Evolutionary conservation across 1,140 invertebrate genomes (phyloP).

Genomic region (Meloidogyne floridensis): DNA sequence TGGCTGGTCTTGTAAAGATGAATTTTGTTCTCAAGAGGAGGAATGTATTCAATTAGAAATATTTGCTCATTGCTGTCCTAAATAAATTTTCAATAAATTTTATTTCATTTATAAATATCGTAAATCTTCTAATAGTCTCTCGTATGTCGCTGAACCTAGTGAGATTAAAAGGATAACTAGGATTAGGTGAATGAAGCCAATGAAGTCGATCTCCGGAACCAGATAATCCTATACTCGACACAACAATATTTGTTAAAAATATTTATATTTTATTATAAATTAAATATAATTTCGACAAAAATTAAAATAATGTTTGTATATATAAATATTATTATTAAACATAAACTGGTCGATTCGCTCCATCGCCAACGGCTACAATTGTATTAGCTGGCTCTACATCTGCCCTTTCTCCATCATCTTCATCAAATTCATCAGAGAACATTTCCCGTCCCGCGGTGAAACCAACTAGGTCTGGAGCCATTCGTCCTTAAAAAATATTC

Average conservation of each 20-base stretch:
- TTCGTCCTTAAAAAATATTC: background rate
- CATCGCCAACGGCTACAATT: background rate
- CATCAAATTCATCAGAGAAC: background rate
- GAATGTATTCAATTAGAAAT: background rate
- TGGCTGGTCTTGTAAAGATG: conserved; percentile 12
- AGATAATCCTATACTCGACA: too few relatives aligned
- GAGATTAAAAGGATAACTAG: too few relatives aligned
- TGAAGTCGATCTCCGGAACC: too few relatives aligned
- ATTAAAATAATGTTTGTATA: background rate
- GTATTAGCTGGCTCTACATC: background rate
- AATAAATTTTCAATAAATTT: too few relatives aligned
- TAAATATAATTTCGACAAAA: too few relatives aligned
- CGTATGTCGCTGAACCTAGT: too few relatives aligned
- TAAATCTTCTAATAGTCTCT: too few relatives aligned
- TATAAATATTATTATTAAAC: background rate
- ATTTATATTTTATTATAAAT: too few relatives aligned
- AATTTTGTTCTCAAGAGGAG: background rate
- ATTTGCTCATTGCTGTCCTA: too few relatives aligned
- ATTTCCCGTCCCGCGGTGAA: background rate
- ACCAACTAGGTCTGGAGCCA: background rate
- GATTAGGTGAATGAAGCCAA: too few relatives aligned
- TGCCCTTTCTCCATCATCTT: background rate
- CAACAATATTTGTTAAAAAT: too few relatives aligned
- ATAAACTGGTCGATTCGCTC: background rate
- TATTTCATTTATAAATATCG: too few relatives aligned